Evolutionary conservation across 2,113 vertebrate genomes (phyloP).

Genomic region (Egretta garzetta): DNA sequence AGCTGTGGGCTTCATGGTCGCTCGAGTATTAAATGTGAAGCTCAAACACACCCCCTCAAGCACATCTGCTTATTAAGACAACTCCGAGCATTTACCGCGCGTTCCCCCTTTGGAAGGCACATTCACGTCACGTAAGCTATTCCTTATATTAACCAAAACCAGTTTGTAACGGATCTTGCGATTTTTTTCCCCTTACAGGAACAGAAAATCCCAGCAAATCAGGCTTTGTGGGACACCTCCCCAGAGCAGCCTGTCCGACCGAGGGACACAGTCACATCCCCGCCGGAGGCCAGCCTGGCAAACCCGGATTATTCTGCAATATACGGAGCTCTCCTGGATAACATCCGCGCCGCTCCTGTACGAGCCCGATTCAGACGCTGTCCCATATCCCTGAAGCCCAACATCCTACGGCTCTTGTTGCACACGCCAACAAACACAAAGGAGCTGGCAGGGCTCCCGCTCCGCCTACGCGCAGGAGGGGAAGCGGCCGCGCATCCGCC

Average conservation of each 20-base stretch:
- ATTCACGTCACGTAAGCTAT: rapidly evolving
- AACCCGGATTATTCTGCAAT: neutral
- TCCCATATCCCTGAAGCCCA: neutral
- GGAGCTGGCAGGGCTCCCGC: slow-evolving; percentile 27
- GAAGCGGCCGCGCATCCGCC: neutral
- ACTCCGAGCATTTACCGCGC: rapidly evolving
- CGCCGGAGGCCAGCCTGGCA: neutral
- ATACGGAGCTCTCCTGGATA: neutral
- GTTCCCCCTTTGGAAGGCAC: neutral
- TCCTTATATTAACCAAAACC: neutral
- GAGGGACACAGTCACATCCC: neutral
- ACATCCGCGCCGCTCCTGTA: neutral
- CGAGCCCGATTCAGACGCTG: neutral
- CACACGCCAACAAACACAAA: slow-evolving; percentile 17
- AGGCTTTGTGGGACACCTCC: neutral
- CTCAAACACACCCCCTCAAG: neutral
- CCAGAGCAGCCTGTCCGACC: rapidly evolving
- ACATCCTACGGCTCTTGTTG: neutral
- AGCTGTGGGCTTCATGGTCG: rapidly evolving
- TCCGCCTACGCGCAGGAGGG: neutral
- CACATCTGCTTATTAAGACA: neutral
- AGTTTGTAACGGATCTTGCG: neutral
- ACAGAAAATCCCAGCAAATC: neutral
- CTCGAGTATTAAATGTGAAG: neutral
- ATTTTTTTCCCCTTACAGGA: neutral